phyloP scores from a whole-genome alignment of 2,113 vertebrate genomes.

The Apodemus sylvaticus region DNA sequence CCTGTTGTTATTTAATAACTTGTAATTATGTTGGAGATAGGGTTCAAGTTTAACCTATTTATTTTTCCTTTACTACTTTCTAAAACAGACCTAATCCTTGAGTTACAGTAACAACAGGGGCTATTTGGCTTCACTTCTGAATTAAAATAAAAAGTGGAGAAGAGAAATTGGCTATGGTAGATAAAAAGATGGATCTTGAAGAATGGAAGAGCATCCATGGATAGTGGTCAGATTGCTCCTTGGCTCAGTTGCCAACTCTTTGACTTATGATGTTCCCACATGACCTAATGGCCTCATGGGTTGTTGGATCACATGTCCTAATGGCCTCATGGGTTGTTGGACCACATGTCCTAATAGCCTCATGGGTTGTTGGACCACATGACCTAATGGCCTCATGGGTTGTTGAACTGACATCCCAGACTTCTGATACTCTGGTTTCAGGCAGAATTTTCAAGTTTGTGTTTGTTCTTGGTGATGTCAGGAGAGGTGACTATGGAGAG shows the following conservation, averaged over 20 bases:
- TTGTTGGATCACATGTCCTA: too few species aligned
- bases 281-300: neutral
- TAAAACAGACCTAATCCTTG: neutral
- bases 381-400: neutral
- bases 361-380: too few species aligned
- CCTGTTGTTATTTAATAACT: slow-evolving; percentile 49
- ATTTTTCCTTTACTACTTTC: slow-evolving; percentile 39
- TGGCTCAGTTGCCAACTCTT: neutral
- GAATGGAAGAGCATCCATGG: neutral
- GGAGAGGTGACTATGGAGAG: neutral
- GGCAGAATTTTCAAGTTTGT: neutral
- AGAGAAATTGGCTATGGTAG: slow-evolving; percentile 2
- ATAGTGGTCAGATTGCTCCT: slow-evolving; percentile 23
- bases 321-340: too few species aligned
- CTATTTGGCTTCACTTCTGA: slow-evolving; percentile 9
- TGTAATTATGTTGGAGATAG: neutral
- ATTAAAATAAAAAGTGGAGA: slow-evolving; percentile 14
- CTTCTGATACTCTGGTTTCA: neutral
- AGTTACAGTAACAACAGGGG: neutral
- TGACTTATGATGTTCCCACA: neutral
- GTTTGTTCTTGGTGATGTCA: slow-evolving; percentile 13
- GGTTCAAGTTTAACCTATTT: neutral
- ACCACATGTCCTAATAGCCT: too few species aligned
- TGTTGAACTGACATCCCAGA: neutral
- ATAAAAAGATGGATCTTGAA: neutral